phyloP scores from a whole-genome alignment of 2,113 vertebrate genomes.

The Notothenia coriiceps region DNA sequence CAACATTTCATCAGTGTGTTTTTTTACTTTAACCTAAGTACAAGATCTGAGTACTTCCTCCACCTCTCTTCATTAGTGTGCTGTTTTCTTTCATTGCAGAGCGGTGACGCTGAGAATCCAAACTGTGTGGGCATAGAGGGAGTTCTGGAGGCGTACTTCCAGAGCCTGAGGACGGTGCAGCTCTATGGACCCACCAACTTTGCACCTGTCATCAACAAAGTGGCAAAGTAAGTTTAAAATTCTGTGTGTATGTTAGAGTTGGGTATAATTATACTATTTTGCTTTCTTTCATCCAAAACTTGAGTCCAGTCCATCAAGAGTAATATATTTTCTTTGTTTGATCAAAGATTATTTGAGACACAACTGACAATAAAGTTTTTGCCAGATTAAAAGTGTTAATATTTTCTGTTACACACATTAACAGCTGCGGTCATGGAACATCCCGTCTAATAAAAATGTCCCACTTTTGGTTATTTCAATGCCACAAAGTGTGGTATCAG shows the following conservation, averaged over 20 bases:
- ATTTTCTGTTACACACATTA: background rate
- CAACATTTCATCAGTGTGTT: too few species aligned
- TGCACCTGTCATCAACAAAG: constrained; percentile 93
- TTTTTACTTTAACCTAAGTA: too few species aligned
- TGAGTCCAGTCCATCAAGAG: too few species aligned
- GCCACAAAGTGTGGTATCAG: constrained; percentile 9
- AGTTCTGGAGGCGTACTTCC: constrained; percentile 93
- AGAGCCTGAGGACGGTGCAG: constrained; percentile 92
- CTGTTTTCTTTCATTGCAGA: constrained; percentile 53
- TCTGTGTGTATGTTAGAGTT: background rate
- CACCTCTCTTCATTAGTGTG: background rate
- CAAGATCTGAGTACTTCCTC: too few species aligned
- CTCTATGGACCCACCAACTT: constrained; percentile 96
- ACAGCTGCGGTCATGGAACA: background rate
- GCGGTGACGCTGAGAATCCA: constrained; percentile 64
- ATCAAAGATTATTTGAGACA: constrained; percentile 19
- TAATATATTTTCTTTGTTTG: background rate
- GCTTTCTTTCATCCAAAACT: background rate
- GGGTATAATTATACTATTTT: background rate
- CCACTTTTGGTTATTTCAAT: background rate
- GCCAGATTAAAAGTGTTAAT: constrained; percentile 21
- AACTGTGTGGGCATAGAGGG: constrained; percentile 83
- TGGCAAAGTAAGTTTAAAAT: constrained; percentile 89
- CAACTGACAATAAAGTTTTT: constrained; percentile 22
- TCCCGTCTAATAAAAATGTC: too few species aligned